These are phyloP conservation scores for Holacanthella duospinosa DNA, from an alignment of 2,888 invertebrate genomes.

Conservation along the genomic window DNA sequence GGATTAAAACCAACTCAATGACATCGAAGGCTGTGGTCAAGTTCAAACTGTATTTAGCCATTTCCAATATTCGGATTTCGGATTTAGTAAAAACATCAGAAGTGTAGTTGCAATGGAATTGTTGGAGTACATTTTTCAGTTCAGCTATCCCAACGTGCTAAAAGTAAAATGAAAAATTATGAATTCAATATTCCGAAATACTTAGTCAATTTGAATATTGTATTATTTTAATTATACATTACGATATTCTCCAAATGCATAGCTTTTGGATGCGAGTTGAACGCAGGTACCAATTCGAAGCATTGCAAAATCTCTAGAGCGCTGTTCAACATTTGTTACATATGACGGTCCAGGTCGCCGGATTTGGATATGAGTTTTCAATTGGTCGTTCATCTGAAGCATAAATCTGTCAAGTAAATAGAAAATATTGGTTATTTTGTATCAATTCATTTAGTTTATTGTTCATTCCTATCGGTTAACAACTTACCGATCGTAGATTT, in stretches of 20 bases:
- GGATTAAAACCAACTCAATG: slow-evolving; percentile 4
- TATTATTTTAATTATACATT: no score
- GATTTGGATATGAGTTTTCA: background rate
- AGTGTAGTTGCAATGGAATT: background rate
- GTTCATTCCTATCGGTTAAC: background rate
- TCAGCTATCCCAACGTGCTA: background rate
- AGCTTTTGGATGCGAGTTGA: slow-evolving; percentile 12
- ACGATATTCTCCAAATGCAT: no score
- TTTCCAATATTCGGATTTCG: background rate
- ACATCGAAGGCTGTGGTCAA: slow-evolving; percentile 11
- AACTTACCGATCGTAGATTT: slow-evolving; percentile 4
- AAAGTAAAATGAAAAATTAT: background rate
- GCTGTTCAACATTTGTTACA: background rate
- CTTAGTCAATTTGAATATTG: background rate
- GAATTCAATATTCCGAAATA: background rate
- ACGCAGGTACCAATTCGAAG: slow-evolving; percentile 11
- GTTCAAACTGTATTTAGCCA: background rate
- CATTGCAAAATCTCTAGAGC: background rate
- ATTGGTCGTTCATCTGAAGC: background rate
- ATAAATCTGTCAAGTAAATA: no score
- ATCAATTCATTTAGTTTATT: no score
- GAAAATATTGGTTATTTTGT: no score
- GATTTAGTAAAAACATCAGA: background rate
- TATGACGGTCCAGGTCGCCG: background rate
- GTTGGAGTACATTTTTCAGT: background rate